A percentile compares a stretch with the other conserved stretches of the same genome.
These are phyloP conservation scores for Rhincodon typus DNA, from an alignment of 2,797 vertebrate genomes.

Conservation along the genomic window DNA sequence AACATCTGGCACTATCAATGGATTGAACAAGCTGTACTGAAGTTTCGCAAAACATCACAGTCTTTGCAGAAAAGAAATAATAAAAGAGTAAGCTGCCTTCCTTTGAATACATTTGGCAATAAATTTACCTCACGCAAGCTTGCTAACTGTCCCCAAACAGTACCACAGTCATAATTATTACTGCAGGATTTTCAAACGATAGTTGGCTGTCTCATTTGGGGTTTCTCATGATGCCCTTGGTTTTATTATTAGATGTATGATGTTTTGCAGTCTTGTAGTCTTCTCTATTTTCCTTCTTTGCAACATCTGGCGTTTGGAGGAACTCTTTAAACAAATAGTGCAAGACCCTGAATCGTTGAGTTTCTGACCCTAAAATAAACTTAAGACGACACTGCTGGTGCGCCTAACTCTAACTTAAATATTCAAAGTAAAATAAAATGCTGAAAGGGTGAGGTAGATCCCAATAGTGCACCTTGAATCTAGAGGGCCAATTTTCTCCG, in stretches of 20 bases:
- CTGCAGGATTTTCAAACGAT: neutral
- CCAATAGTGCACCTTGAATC: neutral
- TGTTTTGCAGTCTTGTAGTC: neutral
- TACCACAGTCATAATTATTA: conserved; percentile 14
- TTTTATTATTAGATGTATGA: neutral
- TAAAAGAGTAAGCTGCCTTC: neutral
- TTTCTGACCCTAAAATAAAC: neutral
- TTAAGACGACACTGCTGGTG: neutral
- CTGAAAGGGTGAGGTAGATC: neutral
- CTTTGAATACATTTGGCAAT: conserved; percentile 8
- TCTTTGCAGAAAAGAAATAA: neutral
- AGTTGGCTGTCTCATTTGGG: neutral
- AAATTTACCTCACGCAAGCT: neutral
- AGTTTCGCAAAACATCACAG: neutral
- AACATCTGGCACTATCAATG: conserved; percentile 15
- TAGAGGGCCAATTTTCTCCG: neutral
- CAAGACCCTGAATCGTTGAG: neutral
- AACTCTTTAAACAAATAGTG: neutral
- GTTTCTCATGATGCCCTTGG: neutral
- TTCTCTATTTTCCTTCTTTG: neutral
- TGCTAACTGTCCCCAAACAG: neutral
- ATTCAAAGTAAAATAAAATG: neutral
- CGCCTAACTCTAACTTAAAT: neutral
- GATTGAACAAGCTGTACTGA: neutral
- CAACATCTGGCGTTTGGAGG: neutral